Percentiles rank a stretch among this genome's conserved stretches.
These are phyloP conservation scores for Solenopsis invicta DNA, from an alignment of 1,140 invertebrate genomes.

Conservation along the genomic window DNA sequence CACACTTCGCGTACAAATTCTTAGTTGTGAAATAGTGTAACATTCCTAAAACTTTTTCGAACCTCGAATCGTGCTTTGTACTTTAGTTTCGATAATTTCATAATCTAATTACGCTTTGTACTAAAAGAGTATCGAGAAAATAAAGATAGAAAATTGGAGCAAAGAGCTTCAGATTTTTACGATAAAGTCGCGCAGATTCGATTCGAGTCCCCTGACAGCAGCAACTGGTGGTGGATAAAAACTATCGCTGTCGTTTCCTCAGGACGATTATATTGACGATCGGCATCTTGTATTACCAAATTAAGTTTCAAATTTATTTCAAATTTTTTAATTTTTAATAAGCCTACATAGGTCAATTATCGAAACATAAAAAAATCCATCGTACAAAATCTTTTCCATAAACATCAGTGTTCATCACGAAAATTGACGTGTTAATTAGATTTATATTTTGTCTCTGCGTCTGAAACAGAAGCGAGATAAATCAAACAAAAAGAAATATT, in stretches of 20 bases:
- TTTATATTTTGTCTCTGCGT: slow-evolving; percentile 20
- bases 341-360: not conserved
- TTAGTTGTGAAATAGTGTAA: slow-evolving; percentile 31
- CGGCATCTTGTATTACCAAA: slow-evolving; percentile 28
- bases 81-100: slow-evolving; percentile 59
- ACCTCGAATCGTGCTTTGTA: slow-evolving; percentile 35
- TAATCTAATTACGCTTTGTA: slow-evolving; percentile 63
- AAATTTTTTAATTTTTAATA: not conserved
- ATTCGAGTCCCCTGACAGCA: slow-evolving; percentile 73
- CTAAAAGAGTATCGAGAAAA: slow-evolving; percentile 55
- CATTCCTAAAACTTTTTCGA: not conserved
- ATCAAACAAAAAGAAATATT: slow-evolving; percentile 35
- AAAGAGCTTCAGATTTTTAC: slow-evolving; percentile 76
- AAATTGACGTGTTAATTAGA: slow-evolving; percentile 15
- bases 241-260: slow-evolving; percentile 71
- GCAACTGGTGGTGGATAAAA: slow-evolving; percentile 76
- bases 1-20: slow-evolving; percentile 27
- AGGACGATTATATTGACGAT: slow-evolving; percentile 57
- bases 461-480: not conserved
- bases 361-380: not conserved
- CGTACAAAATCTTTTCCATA: not conserved
- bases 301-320: not conserved
- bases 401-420: not conserved
- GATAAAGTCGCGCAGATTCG: slow-evolving; percentile 72
- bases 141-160: slow-evolving; percentile 52